Conservation (phyloP, 2,113 vertebrate species). For the Tichodroma muraria region DNA sequence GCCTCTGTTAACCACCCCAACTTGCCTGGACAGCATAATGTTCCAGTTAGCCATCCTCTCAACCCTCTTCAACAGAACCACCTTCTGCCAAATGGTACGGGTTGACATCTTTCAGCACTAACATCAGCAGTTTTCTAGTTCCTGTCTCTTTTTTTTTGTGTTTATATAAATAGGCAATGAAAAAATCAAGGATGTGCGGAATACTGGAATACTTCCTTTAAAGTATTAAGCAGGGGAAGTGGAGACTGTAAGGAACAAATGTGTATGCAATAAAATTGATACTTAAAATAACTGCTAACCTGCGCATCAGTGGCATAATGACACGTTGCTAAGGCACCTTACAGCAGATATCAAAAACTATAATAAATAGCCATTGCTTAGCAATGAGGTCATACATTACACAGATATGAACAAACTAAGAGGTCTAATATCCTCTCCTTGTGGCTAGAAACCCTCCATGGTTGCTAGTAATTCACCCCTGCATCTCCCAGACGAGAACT, state of each 20-base stretch:
- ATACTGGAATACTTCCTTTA: not conserved
- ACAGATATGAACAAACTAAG: not conserved
- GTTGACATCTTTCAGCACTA: constrained; percentile 64
- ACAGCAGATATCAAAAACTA: not conserved
- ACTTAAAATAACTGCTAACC: constrained; percentile 23
- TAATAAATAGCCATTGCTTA: not conserved
- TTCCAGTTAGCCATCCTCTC: constrained; percentile 74
- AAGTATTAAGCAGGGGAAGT: not conserved
- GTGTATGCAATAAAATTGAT: not conserved
- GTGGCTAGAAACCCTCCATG: not conserved
- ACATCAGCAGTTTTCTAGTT: constrained; percentile 25
- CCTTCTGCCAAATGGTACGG: constrained; percentile 74
- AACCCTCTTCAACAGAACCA: constrained; percentile 73
- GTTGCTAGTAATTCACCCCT: not conserved
- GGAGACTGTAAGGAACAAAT: not conserved
- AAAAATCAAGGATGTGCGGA: not conserved
- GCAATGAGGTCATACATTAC: not conserved
- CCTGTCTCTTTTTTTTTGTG: not conserved
- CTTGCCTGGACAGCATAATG: constrained; percentile 66
- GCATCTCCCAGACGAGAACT: not conserved
- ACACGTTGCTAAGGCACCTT: not conserved
- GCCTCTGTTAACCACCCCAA: constrained; percentile 66
- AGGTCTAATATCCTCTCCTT: not conserved
- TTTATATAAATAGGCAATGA: constrained; percentile 28
- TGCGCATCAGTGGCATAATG: not conserved